These are phyloP conservation scores for Gadopsis marmoratus DNA, from an alignment of 2,797 vertebrate species.

Conservation along the genomic window DNA sequence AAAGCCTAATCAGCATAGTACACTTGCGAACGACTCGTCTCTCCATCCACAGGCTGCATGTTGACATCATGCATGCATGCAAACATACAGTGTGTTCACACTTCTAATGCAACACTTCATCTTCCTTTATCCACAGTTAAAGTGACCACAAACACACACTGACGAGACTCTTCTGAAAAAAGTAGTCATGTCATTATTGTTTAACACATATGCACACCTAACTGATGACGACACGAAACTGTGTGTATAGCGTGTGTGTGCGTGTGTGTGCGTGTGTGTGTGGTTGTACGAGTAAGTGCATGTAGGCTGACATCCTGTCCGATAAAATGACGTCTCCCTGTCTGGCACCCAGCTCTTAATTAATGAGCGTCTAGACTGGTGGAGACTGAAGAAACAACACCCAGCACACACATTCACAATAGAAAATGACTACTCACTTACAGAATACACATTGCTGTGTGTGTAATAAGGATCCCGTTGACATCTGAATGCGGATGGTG, in stretches of 20 bases:
- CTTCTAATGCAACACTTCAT: no score
- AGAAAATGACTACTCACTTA: no score
- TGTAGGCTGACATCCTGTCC: constrained; percentile 50
- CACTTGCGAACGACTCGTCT: background rate
- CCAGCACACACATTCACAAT: background rate
- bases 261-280: constrained; percentile 12
- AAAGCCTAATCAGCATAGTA: background rate
- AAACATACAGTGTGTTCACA: no score
- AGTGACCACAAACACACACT: background rate
- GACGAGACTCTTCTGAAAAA: constrained; percentile 5
- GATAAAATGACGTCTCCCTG: constrained; percentile 18
- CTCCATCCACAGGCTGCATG: background rate
- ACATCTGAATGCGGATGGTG: constrained; percentile 31
- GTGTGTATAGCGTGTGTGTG: background rate
- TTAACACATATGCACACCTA: background rate
- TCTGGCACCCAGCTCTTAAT: constrained; percentile 55
- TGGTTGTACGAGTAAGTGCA: constrained; percentile 12
- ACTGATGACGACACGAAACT: background rate
- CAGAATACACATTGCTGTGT: background rate
- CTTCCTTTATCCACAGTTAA: no score
- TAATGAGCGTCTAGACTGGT: constrained; percentile 53
- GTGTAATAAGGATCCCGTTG: constrained; percentile 69
- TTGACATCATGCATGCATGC: background rate
- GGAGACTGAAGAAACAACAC: constrained; percentile 14
- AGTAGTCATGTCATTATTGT: constrained; percentile 15